Evolutionary conservation across 2,888 invertebrate species (phyloP).

Genomic region (Isotomurus palustris): DNA sequence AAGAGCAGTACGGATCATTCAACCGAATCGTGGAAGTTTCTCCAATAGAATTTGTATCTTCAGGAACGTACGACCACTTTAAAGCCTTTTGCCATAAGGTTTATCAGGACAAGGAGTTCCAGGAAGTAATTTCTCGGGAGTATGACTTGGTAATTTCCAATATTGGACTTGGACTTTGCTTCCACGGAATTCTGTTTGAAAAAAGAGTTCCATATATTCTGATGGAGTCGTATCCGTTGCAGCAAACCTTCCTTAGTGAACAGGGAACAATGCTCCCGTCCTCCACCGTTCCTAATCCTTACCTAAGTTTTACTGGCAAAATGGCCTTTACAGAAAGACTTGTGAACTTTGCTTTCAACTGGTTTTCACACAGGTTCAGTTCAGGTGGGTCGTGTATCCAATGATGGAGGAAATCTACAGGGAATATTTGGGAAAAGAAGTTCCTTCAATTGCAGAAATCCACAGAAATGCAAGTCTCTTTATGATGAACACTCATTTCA

Average conservation of each 20-base stretch:
- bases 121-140: neutral
- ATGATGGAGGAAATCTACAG: conserved; percentile 19
- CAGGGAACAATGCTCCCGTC: conserved; percentile 14
- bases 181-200: conserved; percentile 19
- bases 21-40: no score
- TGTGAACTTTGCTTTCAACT: conserved; percentile 14
- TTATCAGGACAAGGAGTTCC: neutral
- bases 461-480: conserved; percentile 40
- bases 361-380: neutral
- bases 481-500: conserved; percentile 44
- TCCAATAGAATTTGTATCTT: no score
- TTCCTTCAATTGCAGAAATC: conserved; percentile 34
- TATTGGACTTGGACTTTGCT: conserved; percentile 12
- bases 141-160: conserved; percentile 20
- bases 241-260: conserved; percentile 14
- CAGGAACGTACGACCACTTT: no score
- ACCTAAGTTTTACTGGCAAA: conserved; percentile 4
- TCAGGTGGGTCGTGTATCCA: neutral
- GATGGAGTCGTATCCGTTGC: conserved; percentile 15
- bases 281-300: conserved; percentile 17
- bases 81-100: neutral
- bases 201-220: conserved; percentile 19
- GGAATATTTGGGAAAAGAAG: conserved; percentile 21
- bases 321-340: conserved; percentile 20
- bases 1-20: no score